phyloP scores from a whole-genome alignment of 2,797 vertebrate species.

The Salmo trutta region DNA sequence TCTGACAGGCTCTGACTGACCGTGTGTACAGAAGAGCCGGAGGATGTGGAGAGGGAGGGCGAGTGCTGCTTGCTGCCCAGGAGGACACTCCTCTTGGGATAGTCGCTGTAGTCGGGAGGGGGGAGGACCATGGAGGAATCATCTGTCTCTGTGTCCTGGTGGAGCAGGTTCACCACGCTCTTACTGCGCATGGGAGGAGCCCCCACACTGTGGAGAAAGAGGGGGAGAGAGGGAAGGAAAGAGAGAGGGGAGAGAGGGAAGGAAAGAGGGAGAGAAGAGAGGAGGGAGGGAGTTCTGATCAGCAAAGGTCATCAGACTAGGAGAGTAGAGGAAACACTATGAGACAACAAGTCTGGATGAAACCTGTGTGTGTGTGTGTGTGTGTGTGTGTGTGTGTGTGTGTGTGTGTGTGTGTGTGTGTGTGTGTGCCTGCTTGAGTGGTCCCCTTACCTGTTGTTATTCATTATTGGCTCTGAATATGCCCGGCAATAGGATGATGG shows the following conservation, averaged over 20 bases:
- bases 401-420: no score
- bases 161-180: conserved; percentile 88
- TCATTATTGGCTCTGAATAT: conserved; percentile 80
- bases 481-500: conserved; percentile 88
- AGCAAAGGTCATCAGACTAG: neutral
- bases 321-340: neutral
- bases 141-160: conserved; percentile 81
- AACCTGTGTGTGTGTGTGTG: neutral
- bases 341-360: neutral
- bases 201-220: conserved; percentile 60
- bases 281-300: neutral
- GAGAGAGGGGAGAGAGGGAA: neutral
- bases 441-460: conserved; percentile 79
- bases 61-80: conserved; percentile 36
- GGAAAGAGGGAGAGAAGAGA: neutral
- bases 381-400: no score
- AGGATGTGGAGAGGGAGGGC: conserved; percentile 40
- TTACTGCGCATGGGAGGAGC: conserved; percentile 80
- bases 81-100: conserved; percentile 7
- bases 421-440: neutral
- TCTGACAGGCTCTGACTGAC: conserved; percentile 43
- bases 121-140: conserved; percentile 84
- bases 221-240: neutral
- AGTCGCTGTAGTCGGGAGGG: conserved; percentile 83
- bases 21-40: conserved; percentile 36